Evolutionary conservation across 2,797 vertebrate species (phyloP).

Genomic region (Apogon talboti): DNA sequence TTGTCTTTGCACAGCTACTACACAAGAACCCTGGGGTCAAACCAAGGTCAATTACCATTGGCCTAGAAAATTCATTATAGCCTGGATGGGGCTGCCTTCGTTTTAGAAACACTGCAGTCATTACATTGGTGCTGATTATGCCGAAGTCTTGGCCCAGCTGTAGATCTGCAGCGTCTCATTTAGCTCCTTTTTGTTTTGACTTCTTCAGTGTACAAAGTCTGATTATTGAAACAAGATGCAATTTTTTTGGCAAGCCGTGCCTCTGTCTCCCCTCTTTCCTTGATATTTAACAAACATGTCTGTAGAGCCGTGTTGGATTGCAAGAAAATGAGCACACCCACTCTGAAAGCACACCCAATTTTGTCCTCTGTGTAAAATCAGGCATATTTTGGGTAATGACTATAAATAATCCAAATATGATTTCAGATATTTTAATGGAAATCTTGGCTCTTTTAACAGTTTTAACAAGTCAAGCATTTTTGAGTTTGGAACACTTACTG

Average conservation of each 20-base stretch:
- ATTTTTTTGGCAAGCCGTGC: conserved; percentile 56
- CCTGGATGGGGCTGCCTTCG: conserved; percentile 4
- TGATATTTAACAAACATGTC: conserved; percentile 50
- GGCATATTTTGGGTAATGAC: conserved; percentile 37
- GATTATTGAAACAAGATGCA: conserved; percentile 66
- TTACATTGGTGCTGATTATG: conserved; percentile 43
- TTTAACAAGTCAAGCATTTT: neutral
- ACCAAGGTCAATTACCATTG: conserved; percentile 1
- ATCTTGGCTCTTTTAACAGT: conserved; percentile 18
- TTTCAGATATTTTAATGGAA: conserved; percentile 33
- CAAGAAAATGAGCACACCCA: conserved; percentile 33
- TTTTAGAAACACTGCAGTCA: conserved; percentile 24
- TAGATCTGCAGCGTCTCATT: conserved; percentile 55
- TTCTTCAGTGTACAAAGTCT: conserved; percentile 45
- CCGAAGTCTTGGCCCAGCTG: conserved; percentile 40
- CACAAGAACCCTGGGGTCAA: neutral
- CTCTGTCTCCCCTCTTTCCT: conserved; percentile 48
- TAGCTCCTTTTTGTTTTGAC: conserved; percentile 51
- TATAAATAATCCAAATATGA: conserved; percentile 44
- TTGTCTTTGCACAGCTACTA: no score
- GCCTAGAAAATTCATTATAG: neutral
- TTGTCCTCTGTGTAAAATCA: conserved; percentile 54
- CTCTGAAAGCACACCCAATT: conserved; percentile 23
- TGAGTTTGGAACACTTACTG: conserved; percentile 15
- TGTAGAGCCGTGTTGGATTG: conserved; percentile 27